phyloP scores from a whole-genome alignment of 1,140 invertebrate genomes.

The Oryctes rhinoceros region DNA sequence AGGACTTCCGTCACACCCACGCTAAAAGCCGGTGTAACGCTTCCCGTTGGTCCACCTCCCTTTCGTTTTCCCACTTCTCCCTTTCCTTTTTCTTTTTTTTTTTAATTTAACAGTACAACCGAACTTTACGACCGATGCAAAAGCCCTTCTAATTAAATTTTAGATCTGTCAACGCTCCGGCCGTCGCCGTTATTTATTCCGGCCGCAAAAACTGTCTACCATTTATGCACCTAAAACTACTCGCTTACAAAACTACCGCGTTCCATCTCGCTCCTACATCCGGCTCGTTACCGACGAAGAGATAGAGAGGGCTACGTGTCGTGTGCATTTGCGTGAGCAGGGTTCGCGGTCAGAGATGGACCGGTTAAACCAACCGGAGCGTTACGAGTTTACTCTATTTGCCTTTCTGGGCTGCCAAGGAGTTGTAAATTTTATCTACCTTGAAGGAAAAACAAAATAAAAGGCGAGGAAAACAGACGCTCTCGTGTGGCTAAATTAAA shows the following conservation, averaged over 20 bases:
- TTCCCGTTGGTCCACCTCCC: no score
- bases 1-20: no score
- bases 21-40: no score
- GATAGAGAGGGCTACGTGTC: not conserved
- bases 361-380: constrained; percentile 7
- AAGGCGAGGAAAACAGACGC: not conserved
- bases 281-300: not conserved
- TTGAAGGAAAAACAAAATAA: constrained; percentile 33
- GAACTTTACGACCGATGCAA: constrained; percentile 2
- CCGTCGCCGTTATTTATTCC: constrained; percentile 25
- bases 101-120: not conserved
- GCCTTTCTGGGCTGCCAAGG: constrained; percentile 20
- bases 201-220: constrained; percentile 17
- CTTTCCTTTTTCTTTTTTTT: not conserved
- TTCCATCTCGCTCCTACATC: not conserved
- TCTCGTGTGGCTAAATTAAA: constrained; percentile 29
- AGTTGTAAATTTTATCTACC: constrained; percentile 37
- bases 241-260: not conserved
- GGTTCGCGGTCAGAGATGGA: not conserved
- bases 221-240: constrained; percentile 21
- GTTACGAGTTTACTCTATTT: constrained; percentile 21
- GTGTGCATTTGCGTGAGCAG: constrained; percentile 16
- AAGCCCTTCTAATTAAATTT: constrained; percentile 27
- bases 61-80: no score
- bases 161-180: constrained; percentile 16